phyloP scores from a whole-genome alignment of 2,797 vertebrate genomes.

The Phoebastria nigripes region DNA sequence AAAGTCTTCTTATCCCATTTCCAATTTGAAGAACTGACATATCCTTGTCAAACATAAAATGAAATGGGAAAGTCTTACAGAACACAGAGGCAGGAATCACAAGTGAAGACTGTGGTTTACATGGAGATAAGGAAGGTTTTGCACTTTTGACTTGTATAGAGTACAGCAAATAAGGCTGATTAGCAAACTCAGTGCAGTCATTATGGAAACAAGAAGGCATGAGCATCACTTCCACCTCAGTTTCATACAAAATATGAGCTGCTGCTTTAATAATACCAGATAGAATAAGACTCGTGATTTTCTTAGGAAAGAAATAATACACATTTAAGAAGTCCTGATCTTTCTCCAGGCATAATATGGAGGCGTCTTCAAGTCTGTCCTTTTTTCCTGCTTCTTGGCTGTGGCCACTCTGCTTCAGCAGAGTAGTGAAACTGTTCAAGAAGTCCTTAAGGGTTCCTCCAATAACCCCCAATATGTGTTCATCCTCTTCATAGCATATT shows the following conservation, averaged over 20 bases:
- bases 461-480: constrained; percentile 90
- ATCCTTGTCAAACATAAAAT: constrained; percentile 93
- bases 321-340: constrained; percentile 90
- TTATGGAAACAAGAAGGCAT: constrained; percentile 79
- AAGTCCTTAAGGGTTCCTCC: constrained; percentile 96
- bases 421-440: constrained; percentile 95
- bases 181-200: constrained; percentile 85
- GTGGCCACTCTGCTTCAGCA: constrained; percentile 89
- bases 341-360: constrained; percentile 94
- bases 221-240: constrained; percentile 81
- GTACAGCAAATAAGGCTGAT: constrained; percentile 90
- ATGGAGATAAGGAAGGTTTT: constrained; percentile 86
- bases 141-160: constrained; percentile 86
- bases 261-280: constrained; percentile 93
- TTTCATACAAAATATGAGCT: constrained; percentile 87
- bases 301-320: constrained; percentile 92
- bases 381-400: constrained; percentile 74
- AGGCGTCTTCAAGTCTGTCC: constrained; percentile 81
- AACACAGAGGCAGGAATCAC: constrained; percentile 91
- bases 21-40: constrained; percentile 92
- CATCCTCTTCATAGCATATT: constrained; percentile 94
- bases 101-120: constrained; percentile 88
- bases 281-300: constrained; percentile 88
- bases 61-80: constrained; percentile 96
- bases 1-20: constrained; percentile 88